These are phyloP conservation scores for Ambastaia sidthimunki DNA, from an alignment of 2,797 vertebrate species.

Conservation along the genomic window DNA sequence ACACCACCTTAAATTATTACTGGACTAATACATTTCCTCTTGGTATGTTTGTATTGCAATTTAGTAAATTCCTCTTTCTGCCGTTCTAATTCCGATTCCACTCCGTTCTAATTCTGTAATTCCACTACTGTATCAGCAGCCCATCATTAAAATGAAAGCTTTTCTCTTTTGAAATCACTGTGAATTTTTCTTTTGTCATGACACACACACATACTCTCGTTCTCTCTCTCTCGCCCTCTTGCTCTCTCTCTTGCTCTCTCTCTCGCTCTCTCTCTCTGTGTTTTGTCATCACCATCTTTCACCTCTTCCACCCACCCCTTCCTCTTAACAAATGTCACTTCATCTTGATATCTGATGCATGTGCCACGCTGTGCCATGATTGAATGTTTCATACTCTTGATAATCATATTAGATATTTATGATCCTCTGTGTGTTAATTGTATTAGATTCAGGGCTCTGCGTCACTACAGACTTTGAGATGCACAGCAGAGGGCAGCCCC, in stretches of 20 bases:
- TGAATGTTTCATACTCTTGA: conserved; percentile 46
- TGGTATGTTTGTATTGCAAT: too few species aligned
- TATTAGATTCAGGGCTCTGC: conserved; percentile 28
- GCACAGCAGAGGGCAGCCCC: background rate
- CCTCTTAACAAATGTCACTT: conserved; percentile 46
- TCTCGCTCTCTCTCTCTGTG: conserved; percentile 8
- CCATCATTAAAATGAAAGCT: conserved; percentile 26
- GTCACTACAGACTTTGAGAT: conserved; percentile 23
- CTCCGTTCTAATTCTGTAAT: too few species aligned
- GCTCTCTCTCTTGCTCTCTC: conserved; percentile 2
- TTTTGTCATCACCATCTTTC: background rate
- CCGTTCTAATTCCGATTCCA: too few species aligned
- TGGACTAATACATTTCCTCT: too few species aligned
- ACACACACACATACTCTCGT: conserved; percentile 16
- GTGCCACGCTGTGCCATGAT: conserved; percentile 48
- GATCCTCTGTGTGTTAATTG: conserved; percentile 23
- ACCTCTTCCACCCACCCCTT: background rate
- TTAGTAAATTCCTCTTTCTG: too few species aligned
- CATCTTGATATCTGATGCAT: conserved; percentile 39
- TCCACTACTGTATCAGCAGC: conserved; percentile 6
- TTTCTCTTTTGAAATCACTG: conserved; percentile 23
- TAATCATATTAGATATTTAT: conserved; percentile 41
- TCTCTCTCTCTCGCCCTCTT: background rate
- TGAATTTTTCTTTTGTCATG: conserved; percentile 13
- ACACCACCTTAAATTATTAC: too few species aligned